Base-by-base conservation (phyloP, 2,113 vertebrate species). In the Glaucidium brasilianum region DNA sequence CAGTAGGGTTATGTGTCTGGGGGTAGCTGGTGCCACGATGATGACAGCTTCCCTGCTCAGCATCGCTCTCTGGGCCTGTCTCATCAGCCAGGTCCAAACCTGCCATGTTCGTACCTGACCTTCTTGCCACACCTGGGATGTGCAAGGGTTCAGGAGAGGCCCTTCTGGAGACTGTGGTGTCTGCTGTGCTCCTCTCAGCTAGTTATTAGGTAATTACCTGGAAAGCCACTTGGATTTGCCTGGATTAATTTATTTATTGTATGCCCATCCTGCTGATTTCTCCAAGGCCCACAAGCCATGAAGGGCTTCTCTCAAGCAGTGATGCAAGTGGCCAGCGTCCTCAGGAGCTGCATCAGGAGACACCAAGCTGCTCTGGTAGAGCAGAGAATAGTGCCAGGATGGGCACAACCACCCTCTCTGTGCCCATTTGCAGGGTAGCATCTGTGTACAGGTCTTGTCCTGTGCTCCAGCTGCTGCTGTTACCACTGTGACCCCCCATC, bases 91-190 rank as follows among this genome's bases (percentile, higher is more conserved):
- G 32, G 18, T 41, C 68, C 59, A 64, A 68, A 55, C 5, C 35
- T 27, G 35, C 41, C 1, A 2, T 3, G 0, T n/a, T 74, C 15
- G 0, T 56, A 45, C 15, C 37, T n/a, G 34, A 34, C 5, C 15
- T 37, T 27, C 32, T 49, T 20, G 56, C 39, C 11, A 1, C 1
- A 2, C 27, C 19, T 37, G 66, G 15, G 41, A 25, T 41, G 50
- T 27, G 21, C 85, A 58, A 29, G 41, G 35, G 18, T 27, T 19
- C 23, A 15, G 63, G 63, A 73, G 58, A 73, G 41, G 34, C 62
- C 5, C n/a, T 81, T 43, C 41, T 26, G 47, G 56, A 79, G 53
- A 8, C 43, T 7, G 32, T 1, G 50, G 5, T 20, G 26, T 37
- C 50, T 73, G 39, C 53, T 29, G 2, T 37, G 60, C 13, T 90